Evolutionary conservation across 2,113 vertebrate genomes (phyloP).

Genomic region (Nothoprocta pentlandii): DNA sequence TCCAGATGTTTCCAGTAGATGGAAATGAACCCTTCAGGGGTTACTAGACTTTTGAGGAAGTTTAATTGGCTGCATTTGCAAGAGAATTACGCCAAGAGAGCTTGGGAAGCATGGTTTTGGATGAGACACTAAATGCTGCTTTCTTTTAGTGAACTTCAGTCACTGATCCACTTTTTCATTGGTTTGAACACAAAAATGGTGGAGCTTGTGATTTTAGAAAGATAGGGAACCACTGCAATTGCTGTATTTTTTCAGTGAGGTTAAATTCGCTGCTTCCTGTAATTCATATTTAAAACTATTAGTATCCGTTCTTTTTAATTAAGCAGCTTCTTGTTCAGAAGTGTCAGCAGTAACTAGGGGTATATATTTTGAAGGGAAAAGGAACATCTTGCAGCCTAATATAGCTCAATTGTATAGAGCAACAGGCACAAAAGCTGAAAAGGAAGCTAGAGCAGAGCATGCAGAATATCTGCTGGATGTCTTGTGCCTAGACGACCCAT

Average conservation of each 20-base stretch:
- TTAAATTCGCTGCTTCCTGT: neutral
- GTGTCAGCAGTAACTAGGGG: neutral
- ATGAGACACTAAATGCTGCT: neutral
- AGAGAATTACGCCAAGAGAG: neutral
- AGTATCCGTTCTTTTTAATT: neutral
- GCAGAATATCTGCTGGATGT: neutral
- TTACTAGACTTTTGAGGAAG: neutral
- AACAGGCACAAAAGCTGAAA: neutral
- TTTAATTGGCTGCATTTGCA: neutral
- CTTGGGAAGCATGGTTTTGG: neutral
- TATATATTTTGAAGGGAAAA: neutral
- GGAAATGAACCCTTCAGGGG: accelerated
- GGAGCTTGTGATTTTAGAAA: neutral
- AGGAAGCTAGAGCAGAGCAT: neutral
- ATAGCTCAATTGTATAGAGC: neutral
- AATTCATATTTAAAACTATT: neutral
- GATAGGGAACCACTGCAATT: neutral
- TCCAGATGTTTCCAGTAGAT: neutral
- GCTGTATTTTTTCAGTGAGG: neutral
- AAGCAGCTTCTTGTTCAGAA: neutral
- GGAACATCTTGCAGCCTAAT: neutral
- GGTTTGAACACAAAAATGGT: neutral
- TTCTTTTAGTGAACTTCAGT: neutral
- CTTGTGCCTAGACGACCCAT: neutral
- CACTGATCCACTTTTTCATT: neutral